Evolutionary conservation across 1,140 invertebrate species (phyloP), one percentile per base, ranked within the genome.

Genomic region (Drosophila punjabiensis): DNA sequence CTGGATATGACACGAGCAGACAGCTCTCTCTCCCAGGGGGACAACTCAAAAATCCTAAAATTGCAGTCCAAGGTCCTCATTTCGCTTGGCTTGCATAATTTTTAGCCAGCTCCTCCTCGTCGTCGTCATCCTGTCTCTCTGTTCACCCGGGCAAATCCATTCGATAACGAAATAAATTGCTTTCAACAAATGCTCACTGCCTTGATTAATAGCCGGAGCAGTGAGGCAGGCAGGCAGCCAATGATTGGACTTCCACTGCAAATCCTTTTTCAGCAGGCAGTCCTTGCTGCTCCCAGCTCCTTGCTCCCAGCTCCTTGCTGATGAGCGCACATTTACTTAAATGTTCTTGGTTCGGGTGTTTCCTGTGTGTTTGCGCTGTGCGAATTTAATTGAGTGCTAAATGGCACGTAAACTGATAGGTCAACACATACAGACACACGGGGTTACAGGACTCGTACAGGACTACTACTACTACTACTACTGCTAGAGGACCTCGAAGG

Each of bases 361-460:
- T 76, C 73, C 75, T 69, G 64, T 82, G 80, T 81, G 81, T 89
- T 62, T 79, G 69, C 77, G 70, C 58, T 81, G 68, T 87, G 70
- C 75, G 77, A 86, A 92, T 87, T 92, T 92, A 92, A 92, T 90
- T 92, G 90, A 92, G 90, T 92, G 90, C 86, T 92, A 92, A 92
- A 92, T 92, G 90, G 86, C 81, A 92, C 81, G 90, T 92, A 86
- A 92, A 92, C 86, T 80, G 83, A 92, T 92, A 91, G 82, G 87
- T 86, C 81, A 90, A 90, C 81, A 82, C 63, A 85, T 55, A 80
- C 69, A 69, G 58, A 41, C 53, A 63, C 69, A 67, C 61, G 9
- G 35, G 63, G 33, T 4, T 24, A 63, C 63, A 62, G 33, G 53
- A 48, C 39, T 24, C n/a, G 11, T 13, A 53, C 20, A 30, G 33